These are phyloP conservation scores for Aphelinus certus DNA, from an alignment of 1,140 invertebrate genomes.

Conservation along the genomic window DNA sequence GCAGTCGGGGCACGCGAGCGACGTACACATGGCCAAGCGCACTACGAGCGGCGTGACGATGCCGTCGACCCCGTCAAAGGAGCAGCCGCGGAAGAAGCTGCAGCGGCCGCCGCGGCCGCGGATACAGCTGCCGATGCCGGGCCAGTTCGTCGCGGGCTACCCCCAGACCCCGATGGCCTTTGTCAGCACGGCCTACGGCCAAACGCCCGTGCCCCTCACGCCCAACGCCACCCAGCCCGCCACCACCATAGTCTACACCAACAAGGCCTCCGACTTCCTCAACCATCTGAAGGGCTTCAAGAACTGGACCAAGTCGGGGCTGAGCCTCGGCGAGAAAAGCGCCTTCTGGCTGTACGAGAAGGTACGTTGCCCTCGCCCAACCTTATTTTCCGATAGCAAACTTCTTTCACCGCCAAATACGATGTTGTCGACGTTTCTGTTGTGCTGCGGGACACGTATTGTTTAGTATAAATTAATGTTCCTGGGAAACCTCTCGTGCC, in stretches of 20 bases:
- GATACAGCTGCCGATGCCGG: conserved; percentile 23
- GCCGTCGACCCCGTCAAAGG: conserved; percentile 22
- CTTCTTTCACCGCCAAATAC: too few relatives aligned
- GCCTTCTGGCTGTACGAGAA: conserved; percentile 83
- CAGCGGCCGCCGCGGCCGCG: conserved; percentile 10
- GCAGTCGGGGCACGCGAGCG: too few relatives aligned
- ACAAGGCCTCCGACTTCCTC: conserved; percentile 77
- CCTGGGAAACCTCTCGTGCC: too few relatives aligned
- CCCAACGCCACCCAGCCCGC: conserved; percentile 61
- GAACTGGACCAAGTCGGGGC: conserved; percentile 81
- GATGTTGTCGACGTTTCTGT: too few relatives aligned
- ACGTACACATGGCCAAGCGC: too few relatives aligned
- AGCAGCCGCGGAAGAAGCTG: background rate
- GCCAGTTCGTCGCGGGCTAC: conserved; percentile 64
- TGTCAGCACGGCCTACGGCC: conserved; percentile 62
- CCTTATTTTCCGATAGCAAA: too few relatives aligned
- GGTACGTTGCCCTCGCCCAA: conserved; percentile 47
- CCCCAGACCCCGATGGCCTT: conserved; percentile 55
- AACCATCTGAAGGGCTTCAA: conserved; percentile 80
- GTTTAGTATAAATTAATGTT: too few relatives aligned
- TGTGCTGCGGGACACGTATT: too few relatives aligned
- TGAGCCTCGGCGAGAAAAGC: conserved; percentile 83
- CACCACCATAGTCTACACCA: conserved; percentile 68
- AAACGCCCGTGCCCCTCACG: conserved; percentile 64
- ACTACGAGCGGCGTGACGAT: background rate